A percentile compares a stretch with the other conserved stretches of the same genome.
phyloP scores from a whole-genome alignment of 2,888 invertebrate genomes.

The Hirtodrosophila cameraria region DNA sequence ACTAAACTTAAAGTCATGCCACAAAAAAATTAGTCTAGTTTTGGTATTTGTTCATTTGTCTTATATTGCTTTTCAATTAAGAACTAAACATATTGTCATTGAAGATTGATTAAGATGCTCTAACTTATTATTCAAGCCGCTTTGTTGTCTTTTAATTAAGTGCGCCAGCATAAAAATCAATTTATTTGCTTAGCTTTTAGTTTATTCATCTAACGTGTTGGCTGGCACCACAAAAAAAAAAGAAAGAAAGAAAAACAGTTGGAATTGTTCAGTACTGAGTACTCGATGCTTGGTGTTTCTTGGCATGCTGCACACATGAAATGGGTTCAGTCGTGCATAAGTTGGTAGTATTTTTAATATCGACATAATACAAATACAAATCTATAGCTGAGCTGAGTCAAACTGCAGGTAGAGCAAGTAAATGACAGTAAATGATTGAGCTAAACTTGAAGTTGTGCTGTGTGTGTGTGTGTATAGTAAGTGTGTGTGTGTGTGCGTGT shows the following conservation, averaged over 20 bases:
- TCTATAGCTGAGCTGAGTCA: conserved; percentile 34
- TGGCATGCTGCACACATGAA: conserved; percentile 41
- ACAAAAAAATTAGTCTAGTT: too few species aligned
- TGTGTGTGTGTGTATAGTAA: conserved; percentile 32
- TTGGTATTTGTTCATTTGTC: too few species aligned
- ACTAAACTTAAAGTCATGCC: too few species aligned
- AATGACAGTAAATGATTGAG: conserved; percentile 80
- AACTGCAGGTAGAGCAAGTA: conserved; percentile 55
- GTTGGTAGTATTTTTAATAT: conserved; percentile 48
- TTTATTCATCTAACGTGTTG: conserved; percentile 37
- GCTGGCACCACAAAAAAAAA: too few species aligned
- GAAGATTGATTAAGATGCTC: neutral
- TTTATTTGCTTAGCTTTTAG: conserved; percentile 55
- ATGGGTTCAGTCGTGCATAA: conserved; percentile 66
- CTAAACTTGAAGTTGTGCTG: conserved; percentile 50
- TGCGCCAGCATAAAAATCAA: conserved; percentile 55
- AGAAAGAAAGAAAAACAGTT: conserved; percentile 7
- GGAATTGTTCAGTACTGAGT: conserved; percentile 4
- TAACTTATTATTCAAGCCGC: neutral
- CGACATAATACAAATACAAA: conserved; percentile 47
- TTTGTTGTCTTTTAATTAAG: conserved; percentile 59
- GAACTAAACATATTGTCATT: too few species aligned
- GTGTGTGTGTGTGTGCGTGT: conserved; percentile 19
- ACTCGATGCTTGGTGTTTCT: conserved; percentile 3
- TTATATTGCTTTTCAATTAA: too few species aligned